These are phyloP conservation scores for Cydia pomonella DNA, from an alignment of 1,140 invertebrate genomes.

Conservation along the genomic window DNA sequence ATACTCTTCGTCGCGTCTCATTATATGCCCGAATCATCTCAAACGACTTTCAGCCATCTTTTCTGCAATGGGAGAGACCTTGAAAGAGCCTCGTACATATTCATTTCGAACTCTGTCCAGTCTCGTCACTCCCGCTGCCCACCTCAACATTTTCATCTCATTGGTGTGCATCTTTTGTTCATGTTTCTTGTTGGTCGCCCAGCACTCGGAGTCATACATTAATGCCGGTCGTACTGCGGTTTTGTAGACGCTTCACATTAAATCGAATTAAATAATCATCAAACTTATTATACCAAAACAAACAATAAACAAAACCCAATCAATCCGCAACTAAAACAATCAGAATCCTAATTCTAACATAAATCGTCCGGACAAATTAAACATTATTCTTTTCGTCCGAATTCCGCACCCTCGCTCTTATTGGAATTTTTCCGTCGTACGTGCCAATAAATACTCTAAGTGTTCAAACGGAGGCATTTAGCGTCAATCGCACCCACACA, in stretches of 20 bases:
- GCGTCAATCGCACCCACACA: constrained; percentile 64
- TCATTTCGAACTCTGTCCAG: too few relatives aligned
- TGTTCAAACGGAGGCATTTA: constrained; percentile 66
- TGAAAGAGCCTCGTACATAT: too few relatives aligned
- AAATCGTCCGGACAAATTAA: constrained; percentile 64
- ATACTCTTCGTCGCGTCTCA: too few relatives aligned
- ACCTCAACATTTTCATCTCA: too few relatives aligned
- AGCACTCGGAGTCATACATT: too few relatives aligned
- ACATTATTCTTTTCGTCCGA: constrained; percentile 75
- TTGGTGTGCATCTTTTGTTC: too few relatives aligned
- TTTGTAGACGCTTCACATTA: background rate
- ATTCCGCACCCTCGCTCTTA: constrained; percentile 65
- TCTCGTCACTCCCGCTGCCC: too few relatives aligned
- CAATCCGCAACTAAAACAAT: constrained; percentile 54
- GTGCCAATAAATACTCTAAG: constrained; percentile 77
- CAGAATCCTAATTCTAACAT: constrained; percentile 43
- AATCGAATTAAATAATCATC: background rate
- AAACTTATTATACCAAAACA: background rate
- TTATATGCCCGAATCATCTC: too few relatives aligned
- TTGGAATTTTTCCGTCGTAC: constrained; percentile 78
- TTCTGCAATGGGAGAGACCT: too few relatives aligned
- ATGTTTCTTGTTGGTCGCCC: too few relatives aligned
- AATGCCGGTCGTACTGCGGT: too few relatives aligned
- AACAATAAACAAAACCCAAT: background rate
- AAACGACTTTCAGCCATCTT: too few relatives aligned